Conservation (phyloP, 2,797 vertebrate species). For the Acanthurus leucopareius region DNA sequence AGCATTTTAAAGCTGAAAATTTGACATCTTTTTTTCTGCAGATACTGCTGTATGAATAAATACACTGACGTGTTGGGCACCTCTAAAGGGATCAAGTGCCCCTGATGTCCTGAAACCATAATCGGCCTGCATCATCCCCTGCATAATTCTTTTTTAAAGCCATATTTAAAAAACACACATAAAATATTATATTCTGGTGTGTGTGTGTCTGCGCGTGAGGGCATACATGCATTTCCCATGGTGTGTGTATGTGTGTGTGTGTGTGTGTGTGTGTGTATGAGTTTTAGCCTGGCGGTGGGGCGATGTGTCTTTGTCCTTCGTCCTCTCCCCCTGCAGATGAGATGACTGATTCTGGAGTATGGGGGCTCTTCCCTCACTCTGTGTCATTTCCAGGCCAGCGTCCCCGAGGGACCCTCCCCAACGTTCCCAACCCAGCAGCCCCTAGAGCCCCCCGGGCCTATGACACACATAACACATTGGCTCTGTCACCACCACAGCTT, state of each 20-base stretch:
- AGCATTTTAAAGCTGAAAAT: conserved; percentile 15
- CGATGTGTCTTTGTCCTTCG: conserved; percentile 81
- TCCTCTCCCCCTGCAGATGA: conserved; percentile 77
- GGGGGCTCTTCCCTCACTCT: conserved; percentile 85
- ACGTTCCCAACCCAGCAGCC: conserved; percentile 61
- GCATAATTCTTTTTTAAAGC: conserved; percentile 71
- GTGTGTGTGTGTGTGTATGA: conserved; percentile 11
- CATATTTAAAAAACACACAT: conserved; percentile 77
- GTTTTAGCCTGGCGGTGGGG: conserved; percentile 66
- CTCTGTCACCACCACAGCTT: conserved; percentile 83
- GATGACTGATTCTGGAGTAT: conserved; percentile 81
- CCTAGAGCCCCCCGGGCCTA: conserved; percentile 71
- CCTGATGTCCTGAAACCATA: conserved; percentile 60
- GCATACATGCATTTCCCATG: conserved; percentile 41
- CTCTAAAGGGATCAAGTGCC: conserved; percentile 50
- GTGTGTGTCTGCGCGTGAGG: conserved; percentile 20
- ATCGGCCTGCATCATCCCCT: conserved; percentile 48
- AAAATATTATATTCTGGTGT: conserved; percentile 65
- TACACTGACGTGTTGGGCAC: conserved; percentile 4
- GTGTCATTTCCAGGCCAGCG: conserved; percentile 89
- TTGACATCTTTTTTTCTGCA: neutral
- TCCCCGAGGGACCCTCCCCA: conserved; percentile 72
- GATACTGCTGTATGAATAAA: conserved; percentile 28
- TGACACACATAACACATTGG: conserved; percentile 86
- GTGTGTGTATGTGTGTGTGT: conserved; percentile 26